Evolutionary conservation across 2,888 invertebrate species (phyloP).

Genomic region (Cyaniris semiargus): DNA sequence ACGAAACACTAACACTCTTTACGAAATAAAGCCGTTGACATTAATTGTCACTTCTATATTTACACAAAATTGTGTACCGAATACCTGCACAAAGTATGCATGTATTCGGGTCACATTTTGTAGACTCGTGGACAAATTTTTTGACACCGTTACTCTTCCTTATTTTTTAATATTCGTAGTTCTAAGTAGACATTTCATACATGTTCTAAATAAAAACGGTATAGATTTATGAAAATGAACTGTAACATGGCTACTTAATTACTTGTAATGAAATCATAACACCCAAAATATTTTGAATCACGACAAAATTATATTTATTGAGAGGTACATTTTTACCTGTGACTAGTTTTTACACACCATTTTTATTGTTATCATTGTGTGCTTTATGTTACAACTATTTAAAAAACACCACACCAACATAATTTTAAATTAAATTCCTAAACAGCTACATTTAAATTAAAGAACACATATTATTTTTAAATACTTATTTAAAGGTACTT

Average conservation of each 20-base stretch:
- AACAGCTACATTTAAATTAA: constrained; percentile 71
- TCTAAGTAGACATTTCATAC: constrained; percentile 20
- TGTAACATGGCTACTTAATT: not conserved
- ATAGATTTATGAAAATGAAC: constrained; percentile 31
- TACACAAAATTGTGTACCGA: too few species aligned
- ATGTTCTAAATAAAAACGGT: not conserved
- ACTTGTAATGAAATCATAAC: constrained; percentile 33
- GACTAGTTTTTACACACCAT: constrained; percentile 74
- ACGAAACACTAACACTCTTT: too few species aligned
- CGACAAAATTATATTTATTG: constrained; percentile 40
- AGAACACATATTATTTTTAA: constrained; percentile 72
- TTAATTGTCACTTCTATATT: too few species aligned
- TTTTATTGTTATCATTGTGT: constrained; percentile 59
- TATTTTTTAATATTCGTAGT: too few species aligned
- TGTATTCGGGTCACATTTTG: too few species aligned
- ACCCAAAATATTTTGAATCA: constrained; percentile 43
- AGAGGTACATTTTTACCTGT: constrained; percentile 68
- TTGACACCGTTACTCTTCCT: too few species aligned
- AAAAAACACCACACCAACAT: constrained; percentile 79
- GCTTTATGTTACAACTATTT: constrained; percentile 58
- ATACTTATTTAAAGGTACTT: constrained; percentile 68
- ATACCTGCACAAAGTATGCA: too few species aligned
- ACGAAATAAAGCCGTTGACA: too few species aligned
- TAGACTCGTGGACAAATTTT: too few species aligned
- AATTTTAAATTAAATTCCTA: constrained; percentile 75